Percentiles rank a stretch among this genome's conserved stretches.
These are phyloP conservation scores for Meda fulgida DNA, from an alignment of 2,797 vertebrate species.

Conservation along the genomic window DNA sequence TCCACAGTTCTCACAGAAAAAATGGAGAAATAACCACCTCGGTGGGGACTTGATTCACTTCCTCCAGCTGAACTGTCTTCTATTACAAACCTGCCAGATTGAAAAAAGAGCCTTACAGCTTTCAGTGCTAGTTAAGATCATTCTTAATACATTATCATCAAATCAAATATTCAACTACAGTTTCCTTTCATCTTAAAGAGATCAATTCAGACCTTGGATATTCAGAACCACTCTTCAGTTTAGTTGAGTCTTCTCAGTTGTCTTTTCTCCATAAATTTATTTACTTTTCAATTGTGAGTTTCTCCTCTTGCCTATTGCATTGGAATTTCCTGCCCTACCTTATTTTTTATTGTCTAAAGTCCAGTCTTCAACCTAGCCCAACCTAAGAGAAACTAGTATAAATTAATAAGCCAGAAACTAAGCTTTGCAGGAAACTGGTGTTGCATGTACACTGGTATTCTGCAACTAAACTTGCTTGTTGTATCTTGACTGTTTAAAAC, in stretches of 20 bases:
- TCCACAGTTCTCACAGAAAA: constrained; percentile 10
- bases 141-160: constrained; percentile 3
- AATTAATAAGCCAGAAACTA: background rate
- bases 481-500: constrained; percentile 11
- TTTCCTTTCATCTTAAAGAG: background rate
- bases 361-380: background rate
- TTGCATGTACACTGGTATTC: background rate
- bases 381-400: background rate
- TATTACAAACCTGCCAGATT: constrained; percentile 29
- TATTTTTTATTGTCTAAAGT: background rate
- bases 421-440: background rate
- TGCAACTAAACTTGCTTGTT: background rate
- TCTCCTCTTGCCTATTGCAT: background rate
- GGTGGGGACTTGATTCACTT: constrained; percentile 15
- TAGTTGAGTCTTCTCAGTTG: background rate
- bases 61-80: constrained; percentile 13
- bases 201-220: background rate
- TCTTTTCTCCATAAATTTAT: background rate
- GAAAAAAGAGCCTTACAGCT: background rate
- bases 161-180: background rate
- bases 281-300: background rate
- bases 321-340: background rate
- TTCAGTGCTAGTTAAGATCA: constrained; percentile 9
- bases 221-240: background rate
- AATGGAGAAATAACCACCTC: constrained; percentile 8